Evolutionary conservation across 2,888 invertebrate species (phyloP).

Genomic region (Lamproptera curius): DNA sequence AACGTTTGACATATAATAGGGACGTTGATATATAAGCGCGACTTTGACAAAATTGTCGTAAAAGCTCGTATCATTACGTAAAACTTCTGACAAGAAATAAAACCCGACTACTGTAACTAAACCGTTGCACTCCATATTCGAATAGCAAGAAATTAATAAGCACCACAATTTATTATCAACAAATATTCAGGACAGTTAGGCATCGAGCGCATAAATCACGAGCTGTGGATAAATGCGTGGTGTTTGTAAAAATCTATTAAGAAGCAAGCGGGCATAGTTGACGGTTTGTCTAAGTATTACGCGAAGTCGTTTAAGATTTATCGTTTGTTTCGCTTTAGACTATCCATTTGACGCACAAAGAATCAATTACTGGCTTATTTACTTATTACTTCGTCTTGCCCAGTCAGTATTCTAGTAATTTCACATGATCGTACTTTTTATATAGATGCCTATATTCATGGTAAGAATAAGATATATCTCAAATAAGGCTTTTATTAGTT

Average conservation of each 20-base stretch:
- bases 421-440: no score
- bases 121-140: constrained; percentile 7
- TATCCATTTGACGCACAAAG: no score
- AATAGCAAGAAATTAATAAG: constrained; percentile 17
- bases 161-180: constrained; percentile 18
- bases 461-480: no score
- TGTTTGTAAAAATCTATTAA: constrained; percentile 15
- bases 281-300: constrained; percentile 12
- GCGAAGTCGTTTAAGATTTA: constrained; percentile 16
- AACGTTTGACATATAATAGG: background rate
- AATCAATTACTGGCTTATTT: no score
- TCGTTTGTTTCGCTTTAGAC: no score
- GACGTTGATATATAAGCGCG: background rate
- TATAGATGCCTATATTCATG: no score
- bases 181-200: constrained; percentile 22
- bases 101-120: background rate
- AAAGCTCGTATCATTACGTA: no score
- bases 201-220: constrained; percentile 20
- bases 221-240: constrained; percentile 17
- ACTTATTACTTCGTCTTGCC: no score
- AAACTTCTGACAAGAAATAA: no score
- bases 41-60: background rate
- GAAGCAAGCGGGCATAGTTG: constrained; percentile 4
- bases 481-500: no score
- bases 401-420: no score